These are phyloP conservation scores for Sinohyriopsis cumingii DNA, from an alignment of 2,888 invertebrate species.

Conservation along the genomic window DNA sequence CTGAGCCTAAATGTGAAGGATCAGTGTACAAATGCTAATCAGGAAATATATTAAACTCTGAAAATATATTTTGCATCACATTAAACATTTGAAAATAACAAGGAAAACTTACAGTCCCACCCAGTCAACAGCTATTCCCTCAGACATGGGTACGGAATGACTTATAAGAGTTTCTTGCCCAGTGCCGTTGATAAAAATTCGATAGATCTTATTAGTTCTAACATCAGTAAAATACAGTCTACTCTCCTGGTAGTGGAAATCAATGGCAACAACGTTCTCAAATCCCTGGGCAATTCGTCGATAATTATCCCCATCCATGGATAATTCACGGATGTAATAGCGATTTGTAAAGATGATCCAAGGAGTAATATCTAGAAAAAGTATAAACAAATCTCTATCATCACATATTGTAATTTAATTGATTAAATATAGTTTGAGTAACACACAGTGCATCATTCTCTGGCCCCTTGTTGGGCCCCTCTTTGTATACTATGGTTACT, in stretches of 20 bases:
- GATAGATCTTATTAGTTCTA: slow-evolving; percentile 53
- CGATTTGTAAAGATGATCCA: slow-evolving; percentile 82
- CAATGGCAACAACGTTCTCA: slow-evolving; percentile 87
- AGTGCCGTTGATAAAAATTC: slow-evolving; percentile 70
- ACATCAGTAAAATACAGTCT: slow-evolving; percentile 64
- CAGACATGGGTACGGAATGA: slow-evolving; percentile 55
- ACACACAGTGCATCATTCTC: too few species aligned
- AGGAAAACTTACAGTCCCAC: slow-evolving; percentile 72
- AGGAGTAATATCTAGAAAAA: slow-evolving; percentile 60
- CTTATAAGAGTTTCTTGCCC: slow-evolving; percentile 57
- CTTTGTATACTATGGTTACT: too few species aligned
- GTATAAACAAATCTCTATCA: background rate
- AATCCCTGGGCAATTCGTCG: slow-evolving; percentile 91
- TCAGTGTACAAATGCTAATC: too few species aligned
- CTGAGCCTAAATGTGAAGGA: too few species aligned
- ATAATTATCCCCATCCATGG: slow-evolving; percentile 88
- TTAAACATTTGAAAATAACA: background rate
- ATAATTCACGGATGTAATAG: slow-evolving; percentile 97
- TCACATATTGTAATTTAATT: too few species aligned
- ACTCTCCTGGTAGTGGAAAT: slow-evolving; percentile 60
- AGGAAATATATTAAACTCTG: too few species aligned
- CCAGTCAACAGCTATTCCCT: slow-evolving; percentile 78
- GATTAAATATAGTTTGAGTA: too few species aligned
- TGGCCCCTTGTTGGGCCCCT: too few species aligned
- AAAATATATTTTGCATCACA: too few species aligned